These are phyloP conservation scores for Aricia artaxerxes DNA, from an alignment of 2,888 invertebrate species.

Conservation along the genomic window DNA sequence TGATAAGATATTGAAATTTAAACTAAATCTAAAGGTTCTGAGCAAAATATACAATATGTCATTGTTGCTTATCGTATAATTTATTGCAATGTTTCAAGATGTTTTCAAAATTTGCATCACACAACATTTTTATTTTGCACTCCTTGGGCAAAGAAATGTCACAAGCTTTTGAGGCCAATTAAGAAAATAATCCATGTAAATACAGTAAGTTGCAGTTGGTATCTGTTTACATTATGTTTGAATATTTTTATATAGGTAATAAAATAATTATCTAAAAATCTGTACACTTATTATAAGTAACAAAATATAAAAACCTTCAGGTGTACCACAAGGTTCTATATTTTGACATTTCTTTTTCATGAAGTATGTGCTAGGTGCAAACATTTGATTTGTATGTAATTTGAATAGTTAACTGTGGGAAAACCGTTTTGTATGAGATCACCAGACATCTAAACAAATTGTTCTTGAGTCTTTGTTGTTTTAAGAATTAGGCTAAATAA, in stretches of 20 bases:
- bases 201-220: background rate
- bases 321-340: background rate
- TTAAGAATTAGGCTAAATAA: background rate
- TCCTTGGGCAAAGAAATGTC: too few relatives aligned
- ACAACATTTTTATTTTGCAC: background rate
- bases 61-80: background rate
- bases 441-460: conserved; percentile 8
- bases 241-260: background rate
- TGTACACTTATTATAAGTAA: too few relatives aligned
- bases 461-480: background rate
- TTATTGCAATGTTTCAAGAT: background rate
- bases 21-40: background rate
- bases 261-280: too few relatives aligned
- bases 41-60: background rate
- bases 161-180: too few relatives aligned
- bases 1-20: conserved; percentile 30
- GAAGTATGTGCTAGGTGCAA: background rate
- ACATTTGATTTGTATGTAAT: background rate
- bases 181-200: background rate
- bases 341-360: background rate
- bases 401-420: conserved; percentile 13
- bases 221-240: background rate
- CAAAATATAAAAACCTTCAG: background rate
- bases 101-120: background rate
- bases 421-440: conserved; percentile 12